phyloP scores from a whole-genome alignment of 2,797 vertebrate genomes.

The Brachyalestes nurse region DNA sequence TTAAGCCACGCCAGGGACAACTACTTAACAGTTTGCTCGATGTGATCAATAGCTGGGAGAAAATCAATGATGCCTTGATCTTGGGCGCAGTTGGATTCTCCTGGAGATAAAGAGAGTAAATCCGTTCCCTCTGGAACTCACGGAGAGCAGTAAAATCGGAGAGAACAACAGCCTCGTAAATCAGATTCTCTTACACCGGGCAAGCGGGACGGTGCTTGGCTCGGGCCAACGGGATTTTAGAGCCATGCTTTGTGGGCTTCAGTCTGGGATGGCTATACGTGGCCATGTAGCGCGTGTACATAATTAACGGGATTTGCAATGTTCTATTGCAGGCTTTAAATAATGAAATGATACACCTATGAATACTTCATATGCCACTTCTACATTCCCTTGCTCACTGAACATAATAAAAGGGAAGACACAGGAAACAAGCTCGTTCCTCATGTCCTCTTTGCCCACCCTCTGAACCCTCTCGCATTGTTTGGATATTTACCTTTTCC shows the following conservation, averaged over 20 bases:
- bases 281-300: not conserved
- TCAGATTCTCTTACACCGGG: slow-evolving; percentile 35
- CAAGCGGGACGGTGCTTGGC: not conserved
- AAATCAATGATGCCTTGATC: slow-evolving; percentile 75
- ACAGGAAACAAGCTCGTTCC: slow-evolving; percentile 13
- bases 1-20: slow-evolving; percentile 67
- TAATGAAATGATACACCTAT: slow-evolving; percentile 16
- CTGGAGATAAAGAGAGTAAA: slow-evolving; percentile 62
- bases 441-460: not conserved
- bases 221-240: not conserved
- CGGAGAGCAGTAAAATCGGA: slow-evolving; percentile 56
- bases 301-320: slow-evolving; percentile 16
- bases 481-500: slow-evolving; percentile 20
- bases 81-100: slow-evolving; percentile 68
- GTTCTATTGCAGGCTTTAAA: not conserved
- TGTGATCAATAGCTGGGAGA: slow-evolving; percentile 71
- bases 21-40: slow-evolving; percentile 75
- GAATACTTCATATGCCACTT: slow-evolving; percentile 4
- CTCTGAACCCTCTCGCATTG: not conserved
- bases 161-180: slow-evolving; percentile 56
- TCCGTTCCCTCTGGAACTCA: slow-evolving; percentile 58
- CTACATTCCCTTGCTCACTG: not conserved
- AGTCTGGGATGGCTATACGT: not conserved
- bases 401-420: slow-evolving; percentile 6
- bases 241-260: not conserved